These are phyloP conservation scores for Zoanthus solanderi DNA, from an alignment of 92 coral and sea anemone genomes.

Conservation along the genomic window DNA sequence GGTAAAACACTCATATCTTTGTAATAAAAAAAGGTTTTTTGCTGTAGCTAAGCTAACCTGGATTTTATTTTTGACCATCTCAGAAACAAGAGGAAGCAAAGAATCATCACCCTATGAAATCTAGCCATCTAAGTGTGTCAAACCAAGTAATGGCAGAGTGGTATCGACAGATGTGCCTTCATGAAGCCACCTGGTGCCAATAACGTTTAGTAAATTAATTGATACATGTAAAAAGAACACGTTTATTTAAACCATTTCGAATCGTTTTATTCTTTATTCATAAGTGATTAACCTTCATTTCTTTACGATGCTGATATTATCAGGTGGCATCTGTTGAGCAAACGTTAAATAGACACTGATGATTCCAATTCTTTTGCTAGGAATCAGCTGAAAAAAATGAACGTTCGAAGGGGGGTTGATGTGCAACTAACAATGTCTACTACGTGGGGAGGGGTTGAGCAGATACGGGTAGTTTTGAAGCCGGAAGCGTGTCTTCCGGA, in stretches of 20 bases:
- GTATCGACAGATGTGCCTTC: slow-evolving; percentile 90
- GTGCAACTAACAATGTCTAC: too few relatives aligned
- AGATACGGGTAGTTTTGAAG: too few relatives aligned
- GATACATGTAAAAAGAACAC: not conserved
- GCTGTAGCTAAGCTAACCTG: not conserved
- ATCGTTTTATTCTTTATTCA: not conserved
- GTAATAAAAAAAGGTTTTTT: not conserved
- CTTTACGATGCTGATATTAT: too few relatives aligned
- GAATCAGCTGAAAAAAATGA: too few relatives aligned
- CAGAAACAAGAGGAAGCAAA: slow-evolving; percentile 72
- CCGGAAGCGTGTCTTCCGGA: too few relatives aligned
- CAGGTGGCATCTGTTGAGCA: too few relatives aligned
- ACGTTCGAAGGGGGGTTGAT: too few relatives aligned
- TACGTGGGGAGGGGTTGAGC: too few relatives aligned
- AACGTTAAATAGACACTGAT: too few relatives aligned
- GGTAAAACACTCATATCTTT: too few relatives aligned
- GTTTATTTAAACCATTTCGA: not conserved
- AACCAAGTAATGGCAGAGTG: slow-evolving; percentile 90
- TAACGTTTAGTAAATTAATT: not conserved
- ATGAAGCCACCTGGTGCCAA: slow-evolving; percentile 82
- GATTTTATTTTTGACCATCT: not conserved
- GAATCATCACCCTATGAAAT: slow-evolving; percentile 27
- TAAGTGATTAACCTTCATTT: too few relatives aligned
- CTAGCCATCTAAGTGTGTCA: slow-evolving; percentile 63
- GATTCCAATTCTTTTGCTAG: too few relatives aligned